Conservation (phyloP, 2,888 invertebrate genomes). For the Lepidochitona cinerea region DNA sequence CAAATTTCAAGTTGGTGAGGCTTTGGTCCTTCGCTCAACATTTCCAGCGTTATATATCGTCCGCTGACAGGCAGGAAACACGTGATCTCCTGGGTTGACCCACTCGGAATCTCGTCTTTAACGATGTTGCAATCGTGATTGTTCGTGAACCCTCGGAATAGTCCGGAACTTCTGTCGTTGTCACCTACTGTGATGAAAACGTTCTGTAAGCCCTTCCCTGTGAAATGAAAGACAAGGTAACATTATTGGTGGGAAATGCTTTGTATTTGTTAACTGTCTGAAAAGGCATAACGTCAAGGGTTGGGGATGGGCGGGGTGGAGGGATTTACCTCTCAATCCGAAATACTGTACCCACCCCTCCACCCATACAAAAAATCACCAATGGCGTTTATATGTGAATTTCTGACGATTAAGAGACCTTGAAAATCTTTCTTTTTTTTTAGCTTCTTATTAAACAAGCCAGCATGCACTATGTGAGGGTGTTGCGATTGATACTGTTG, state of each 20-base stretch:
- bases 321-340: too few relatives aligned
- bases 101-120: neutral
- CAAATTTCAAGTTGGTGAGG: neutral
- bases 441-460: too few relatives aligned
- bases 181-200: neutral
- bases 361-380: neutral
- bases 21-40: neutral
- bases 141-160: neutral
- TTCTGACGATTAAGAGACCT: too few relatives aligned
- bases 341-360: neutral
- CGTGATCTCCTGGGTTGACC: neutral
- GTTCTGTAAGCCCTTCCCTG: neutral
- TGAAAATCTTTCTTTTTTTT: too few relatives aligned
- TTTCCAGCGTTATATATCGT: neutral
- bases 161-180: neutral
- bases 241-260: neutral
- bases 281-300: neutral
- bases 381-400: neutral
- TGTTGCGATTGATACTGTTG: too few relatives aligned
- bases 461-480: too few relatives aligned
- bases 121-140: neutral
- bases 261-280: neutral
- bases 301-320: too few relatives aligned
- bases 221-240: too few relatives aligned
- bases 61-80: neutral